These are phyloP conservation scores for Larimichthys polyactis DNA, from an alignment of 2,113 vertebrate species.

Conservation along the genomic window DNA sequence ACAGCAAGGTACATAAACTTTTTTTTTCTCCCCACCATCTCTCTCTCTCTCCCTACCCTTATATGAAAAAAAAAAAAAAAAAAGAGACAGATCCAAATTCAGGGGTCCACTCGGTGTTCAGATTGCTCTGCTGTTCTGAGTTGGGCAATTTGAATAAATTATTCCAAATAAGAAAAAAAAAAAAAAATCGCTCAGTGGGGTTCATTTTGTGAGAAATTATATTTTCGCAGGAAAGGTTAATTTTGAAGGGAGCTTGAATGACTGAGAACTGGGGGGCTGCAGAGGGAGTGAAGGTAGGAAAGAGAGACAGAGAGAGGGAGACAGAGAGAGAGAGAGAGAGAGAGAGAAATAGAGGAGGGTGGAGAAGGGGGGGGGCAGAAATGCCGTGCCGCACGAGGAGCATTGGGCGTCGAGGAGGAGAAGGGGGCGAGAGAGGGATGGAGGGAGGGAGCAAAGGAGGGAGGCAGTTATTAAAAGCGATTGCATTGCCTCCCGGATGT, in stretches of 20 bases:
- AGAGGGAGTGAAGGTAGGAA: slow-evolving; percentile 84
- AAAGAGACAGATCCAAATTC: slow-evolving; percentile 84
- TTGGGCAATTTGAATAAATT: slow-evolving; percentile 99
- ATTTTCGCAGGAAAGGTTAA: slow-evolving; percentile 99
- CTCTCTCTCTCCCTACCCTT: slow-evolving; percentile 51
- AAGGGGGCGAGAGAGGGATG: slow-evolving; percentile 57
- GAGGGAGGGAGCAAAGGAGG: slow-evolving; percentile 89
- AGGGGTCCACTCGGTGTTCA: slow-evolving; percentile 95
- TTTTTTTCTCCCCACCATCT: slow-evolving; percentile 85
- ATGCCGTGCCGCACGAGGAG: slow-evolving; percentile 26
- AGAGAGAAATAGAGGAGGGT: neutral
- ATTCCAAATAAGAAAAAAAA: slow-evolving; percentile 84
- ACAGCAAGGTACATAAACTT: slow-evolving; percentile 97
- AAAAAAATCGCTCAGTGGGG: slow-evolving; percentile 93
- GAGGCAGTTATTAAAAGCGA: slow-evolving; percentile 99
- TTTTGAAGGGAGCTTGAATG: slow-evolving; percentile 99
- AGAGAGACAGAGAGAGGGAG: slow-evolving; percentile 72
- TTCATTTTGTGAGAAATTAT: slow-evolving; percentile 99
- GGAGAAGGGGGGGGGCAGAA: neutral
- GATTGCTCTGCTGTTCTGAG: slow-evolving; percentile 99
- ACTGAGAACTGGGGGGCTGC: slow-evolving; percentile 89
- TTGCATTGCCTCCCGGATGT: slow-evolving; percentile 99
- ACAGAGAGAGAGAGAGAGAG: slow-evolving; percentile 2
- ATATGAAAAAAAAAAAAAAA: slow-evolving; percentile 56
- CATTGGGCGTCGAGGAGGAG: slow-evolving; percentile 64